A percentile compares a stretch with the other conserved stretches of the same genome.
Evolutionary conservation across 2,797 vertebrate species (phyloP).

Genomic region (Picus viridis): DNA sequence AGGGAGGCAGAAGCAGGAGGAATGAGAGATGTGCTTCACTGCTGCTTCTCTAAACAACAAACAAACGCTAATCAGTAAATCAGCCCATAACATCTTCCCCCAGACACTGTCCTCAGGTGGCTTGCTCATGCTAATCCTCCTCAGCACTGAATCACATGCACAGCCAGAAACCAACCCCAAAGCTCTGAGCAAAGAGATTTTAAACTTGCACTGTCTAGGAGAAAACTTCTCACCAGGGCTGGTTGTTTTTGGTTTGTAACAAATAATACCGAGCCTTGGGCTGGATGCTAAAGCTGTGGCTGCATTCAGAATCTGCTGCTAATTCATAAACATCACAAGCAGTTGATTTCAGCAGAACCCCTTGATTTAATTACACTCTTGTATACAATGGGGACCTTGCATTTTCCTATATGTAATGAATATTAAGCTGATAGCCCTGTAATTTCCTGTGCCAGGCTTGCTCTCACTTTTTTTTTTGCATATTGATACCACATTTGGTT

Average conservation of each 20-base stretch:
- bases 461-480: slow-evolving; percentile 66
- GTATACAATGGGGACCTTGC: slow-evolving; percentile 59
- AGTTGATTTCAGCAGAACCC: slow-evolving; percentile 66
- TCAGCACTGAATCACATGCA: neutral
- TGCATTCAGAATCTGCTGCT: slow-evolving; percentile 4
- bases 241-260: neutral
- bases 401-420: slow-evolving; percentile 61
- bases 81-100: neutral
- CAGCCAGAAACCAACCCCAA: neutral
- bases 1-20: neutral
- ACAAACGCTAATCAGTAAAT: slow-evolving; percentile 2
- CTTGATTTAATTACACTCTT: slow-evolving; percentile 75
- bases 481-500: slow-evolving; percentile 73
- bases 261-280: neutral
- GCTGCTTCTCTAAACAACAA: neutral
- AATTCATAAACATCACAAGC: slow-evolving; percentile 61
- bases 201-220: neutral
- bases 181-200: neutral
- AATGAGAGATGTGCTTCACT: neutral
- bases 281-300: neutral
- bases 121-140: slow-evolving; percentile 1
- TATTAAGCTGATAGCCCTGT: slow-evolving; percentile 73
- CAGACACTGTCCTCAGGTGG: slow-evolving; percentile 30
- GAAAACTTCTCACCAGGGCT: neutral
- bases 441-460: slow-evolving; percentile 66